A percentile compares a stretch with the other conserved stretches of the same genome.
phyloP scores from a whole-genome alignment of 2,797 vertebrate species.

The Chiloscyllium punctatum region DNA sequence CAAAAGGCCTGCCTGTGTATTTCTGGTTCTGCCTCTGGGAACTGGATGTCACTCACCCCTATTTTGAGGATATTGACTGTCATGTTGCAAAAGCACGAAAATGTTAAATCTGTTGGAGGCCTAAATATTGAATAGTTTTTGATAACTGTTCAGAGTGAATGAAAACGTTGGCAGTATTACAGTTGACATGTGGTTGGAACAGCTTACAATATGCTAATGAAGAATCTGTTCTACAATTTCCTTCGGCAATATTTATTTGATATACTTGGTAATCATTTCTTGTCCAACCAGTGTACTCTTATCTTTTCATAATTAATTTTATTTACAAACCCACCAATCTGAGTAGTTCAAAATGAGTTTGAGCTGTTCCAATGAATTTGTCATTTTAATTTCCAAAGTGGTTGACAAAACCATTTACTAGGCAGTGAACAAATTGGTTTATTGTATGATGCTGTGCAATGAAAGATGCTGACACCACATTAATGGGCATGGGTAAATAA shows the following conservation, averaged over 20 bases:
- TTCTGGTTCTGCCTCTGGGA: background rate
- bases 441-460: background rate
- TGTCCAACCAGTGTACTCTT: background rate
- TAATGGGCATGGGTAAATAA: background rate
- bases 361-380: too few relatives aligned
- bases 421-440: background rate
- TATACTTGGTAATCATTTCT: background rate
- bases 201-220: background rate
- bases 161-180: conserved; percentile 8
- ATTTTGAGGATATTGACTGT: background rate
- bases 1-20: background rate
- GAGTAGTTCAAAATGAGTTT: background rate
- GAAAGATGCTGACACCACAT: background rate
- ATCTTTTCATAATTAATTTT: background rate
- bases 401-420: background rate
- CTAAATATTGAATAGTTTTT: conserved; percentile 28
- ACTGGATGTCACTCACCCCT: background rate
- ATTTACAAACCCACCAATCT: background rate
- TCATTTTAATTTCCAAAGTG: background rate
- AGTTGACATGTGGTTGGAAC: conserved; percentile 1
- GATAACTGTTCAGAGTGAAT: background rate
- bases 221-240: background rate
- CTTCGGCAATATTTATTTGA: background rate
- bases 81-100: background rate
- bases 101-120: background rate